Evolutionary conservation across 2,113 vertebrate genomes (phyloP).

Genomic region (Lycocorax pyrrhopterus): DNA sequence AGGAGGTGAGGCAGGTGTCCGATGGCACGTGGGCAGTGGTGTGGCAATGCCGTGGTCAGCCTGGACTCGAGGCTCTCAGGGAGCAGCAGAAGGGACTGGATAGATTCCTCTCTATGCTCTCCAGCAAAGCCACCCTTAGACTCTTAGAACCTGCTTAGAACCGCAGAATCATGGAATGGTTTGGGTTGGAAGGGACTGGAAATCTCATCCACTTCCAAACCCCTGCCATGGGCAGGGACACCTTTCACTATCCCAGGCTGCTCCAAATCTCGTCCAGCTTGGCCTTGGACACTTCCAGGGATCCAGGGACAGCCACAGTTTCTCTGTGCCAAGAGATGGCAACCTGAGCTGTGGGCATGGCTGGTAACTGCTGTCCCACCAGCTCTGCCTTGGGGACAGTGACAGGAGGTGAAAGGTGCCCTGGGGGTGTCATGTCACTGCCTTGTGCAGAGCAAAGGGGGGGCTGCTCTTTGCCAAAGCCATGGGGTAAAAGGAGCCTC

Average conservation of each 20-base stretch:
- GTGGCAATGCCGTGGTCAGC: no score
- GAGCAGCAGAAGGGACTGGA: not conserved
- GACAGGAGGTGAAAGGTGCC: not conserved
- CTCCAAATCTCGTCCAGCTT: not conserved
- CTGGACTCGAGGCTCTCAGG: accelerated
- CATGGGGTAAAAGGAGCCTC: not conserved
- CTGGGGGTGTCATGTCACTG: not conserved
- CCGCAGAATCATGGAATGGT: not conserved
- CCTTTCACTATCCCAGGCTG: accelerated
- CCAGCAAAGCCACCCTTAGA: not conserved
- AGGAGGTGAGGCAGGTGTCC: constrained; percentile 72
- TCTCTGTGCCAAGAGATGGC: not conserved
- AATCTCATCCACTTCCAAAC: not conserved
- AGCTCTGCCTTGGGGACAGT: not conserved
- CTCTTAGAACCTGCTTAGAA: not conserved
- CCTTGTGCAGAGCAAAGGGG: not conserved
- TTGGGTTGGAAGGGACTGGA: not conserved
- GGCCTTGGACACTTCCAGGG: not conserved
- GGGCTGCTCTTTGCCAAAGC: not conserved
- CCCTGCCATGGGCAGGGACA: not conserved
- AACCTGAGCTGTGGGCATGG: not conserved
- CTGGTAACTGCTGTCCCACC: not conserved
- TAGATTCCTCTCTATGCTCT: not conserved
- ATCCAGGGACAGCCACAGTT: not conserved
- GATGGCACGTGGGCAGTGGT: accelerated